These are phyloP conservation scores for Columbina picui DNA, from an alignment of 2,113 vertebrate genomes.

Conservation along the genomic window DNA sequence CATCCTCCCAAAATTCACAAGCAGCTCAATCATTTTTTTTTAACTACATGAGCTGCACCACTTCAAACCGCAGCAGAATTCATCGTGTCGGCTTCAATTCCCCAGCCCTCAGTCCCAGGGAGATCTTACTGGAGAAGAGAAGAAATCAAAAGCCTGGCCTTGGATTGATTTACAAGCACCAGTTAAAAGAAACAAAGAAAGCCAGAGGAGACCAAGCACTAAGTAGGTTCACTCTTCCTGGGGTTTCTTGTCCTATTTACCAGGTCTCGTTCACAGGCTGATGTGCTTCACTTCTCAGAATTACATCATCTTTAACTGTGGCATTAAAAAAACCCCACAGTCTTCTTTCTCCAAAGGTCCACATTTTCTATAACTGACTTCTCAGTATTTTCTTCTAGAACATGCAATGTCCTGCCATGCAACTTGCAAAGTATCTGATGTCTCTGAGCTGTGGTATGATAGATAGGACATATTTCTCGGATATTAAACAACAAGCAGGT, in stretches of 20 bases:
- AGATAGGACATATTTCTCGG: neutral
- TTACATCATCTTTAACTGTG: neutral
- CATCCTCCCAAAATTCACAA: neutral
- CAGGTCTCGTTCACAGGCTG: neutral
- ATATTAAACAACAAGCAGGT: slow-evolving; percentile 46
- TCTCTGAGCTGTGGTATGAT: neutral
- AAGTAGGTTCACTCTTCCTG: neutral
- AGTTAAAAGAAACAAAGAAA: neutral
- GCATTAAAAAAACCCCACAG: neutral
- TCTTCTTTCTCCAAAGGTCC: neutral
- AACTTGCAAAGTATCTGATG: neutral
- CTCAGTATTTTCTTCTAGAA: neutral
- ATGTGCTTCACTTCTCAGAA: neutral
- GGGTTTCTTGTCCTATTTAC: neutral
- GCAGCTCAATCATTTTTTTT: neutral
- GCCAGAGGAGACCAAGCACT: neutral
- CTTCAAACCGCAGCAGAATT: neutral
- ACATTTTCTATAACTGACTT: neutral
- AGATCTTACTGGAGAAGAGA: neutral
- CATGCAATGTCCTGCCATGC: neutral
- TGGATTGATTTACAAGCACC: neutral
- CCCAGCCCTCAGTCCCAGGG: neutral
- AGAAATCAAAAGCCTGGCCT: neutral
- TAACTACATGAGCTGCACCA: neutral
- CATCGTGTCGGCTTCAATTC: neutral